phyloP scores from a whole-genome alignment of 1,140 invertebrate genomes.

The Agrilus planipennis region DNA sequence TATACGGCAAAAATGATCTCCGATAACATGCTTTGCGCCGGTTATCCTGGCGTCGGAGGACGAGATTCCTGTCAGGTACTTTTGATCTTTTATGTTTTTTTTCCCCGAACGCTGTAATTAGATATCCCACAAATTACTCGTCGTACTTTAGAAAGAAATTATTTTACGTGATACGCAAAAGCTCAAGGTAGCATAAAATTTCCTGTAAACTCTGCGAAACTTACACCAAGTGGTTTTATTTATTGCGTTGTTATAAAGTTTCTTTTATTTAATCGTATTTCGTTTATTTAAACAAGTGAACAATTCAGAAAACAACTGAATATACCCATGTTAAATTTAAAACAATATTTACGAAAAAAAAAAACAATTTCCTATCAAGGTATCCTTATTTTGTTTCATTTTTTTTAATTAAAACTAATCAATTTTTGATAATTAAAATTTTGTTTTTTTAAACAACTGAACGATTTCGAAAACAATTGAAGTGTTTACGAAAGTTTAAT shows the following conservation, averaged over 20 bases:
- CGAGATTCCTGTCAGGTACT: slow-evolving; percentile 75
- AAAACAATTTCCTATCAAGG: background rate
- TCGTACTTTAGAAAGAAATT: background rate
- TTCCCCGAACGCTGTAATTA: background rate
- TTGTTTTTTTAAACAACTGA: background rate
- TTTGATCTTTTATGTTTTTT: background rate
- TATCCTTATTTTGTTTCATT: background rate
- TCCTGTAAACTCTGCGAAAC: no score
- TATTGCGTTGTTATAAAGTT: no score
- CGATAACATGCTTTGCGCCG: slow-evolving; percentile 78
- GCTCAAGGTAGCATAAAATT: no score
- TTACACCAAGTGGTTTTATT: no score
- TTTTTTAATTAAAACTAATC: background rate
- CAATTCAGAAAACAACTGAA: no score
- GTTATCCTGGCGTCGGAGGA: slow-evolving; percentile 56
- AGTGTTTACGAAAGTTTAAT: no score
- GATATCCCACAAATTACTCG: background rate
- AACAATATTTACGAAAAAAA: background rate
- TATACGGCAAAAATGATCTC: slow-evolving; percentile 69
- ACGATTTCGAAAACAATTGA: background rate
- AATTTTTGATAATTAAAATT: background rate
- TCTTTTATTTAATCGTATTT: no score
- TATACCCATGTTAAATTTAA: background rate
- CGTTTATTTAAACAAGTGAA: no score
- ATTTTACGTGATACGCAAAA: no score